These are phyloP conservation scores for Lucilia cuprina DNA, from an alignment of 1,140 invertebrate species.

Conservation along the genomic window DNA sequence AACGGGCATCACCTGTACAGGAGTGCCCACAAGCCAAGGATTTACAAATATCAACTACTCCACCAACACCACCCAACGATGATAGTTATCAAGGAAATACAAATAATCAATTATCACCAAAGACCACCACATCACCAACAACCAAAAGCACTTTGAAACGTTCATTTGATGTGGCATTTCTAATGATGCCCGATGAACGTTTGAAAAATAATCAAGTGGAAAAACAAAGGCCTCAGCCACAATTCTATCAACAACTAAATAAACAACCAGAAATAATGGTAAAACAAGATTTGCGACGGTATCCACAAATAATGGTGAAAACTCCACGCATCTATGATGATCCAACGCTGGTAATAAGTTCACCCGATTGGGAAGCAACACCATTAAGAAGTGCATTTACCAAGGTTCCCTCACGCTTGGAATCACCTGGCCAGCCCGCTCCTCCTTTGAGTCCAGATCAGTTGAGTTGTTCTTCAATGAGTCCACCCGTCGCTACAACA, in stretches of 20 bases:
- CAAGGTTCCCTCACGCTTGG: conserved; percentile 70
- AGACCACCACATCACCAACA: conserved; percentile 38
- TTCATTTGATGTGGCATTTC: conserved; percentile 86
- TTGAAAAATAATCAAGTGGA: conserved; percentile 72
- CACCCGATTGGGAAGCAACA: conserved; percentile 48
- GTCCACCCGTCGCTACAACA: conserved; percentile 70
- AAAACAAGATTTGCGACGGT: conserved; percentile 54
- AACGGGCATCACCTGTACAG: background rate
- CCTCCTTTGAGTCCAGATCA: conserved; percentile 79
- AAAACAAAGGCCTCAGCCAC: conserved; percentile 61
- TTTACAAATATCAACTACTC: conserved; percentile 50
- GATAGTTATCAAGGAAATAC: conserved; percentile 40
- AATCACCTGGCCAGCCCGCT: conserved; percentile 65
- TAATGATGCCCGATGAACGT: conserved; percentile 86
- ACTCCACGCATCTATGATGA: conserved; percentile 59
- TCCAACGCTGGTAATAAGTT: conserved; percentile 53
- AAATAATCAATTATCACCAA: conserved; percentile 45
- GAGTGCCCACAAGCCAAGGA: conserved; percentile 40
- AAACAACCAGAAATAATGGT: conserved; percentile 51
- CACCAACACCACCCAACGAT: conserved; percentile 31
- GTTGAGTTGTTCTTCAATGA: conserved; percentile 77
- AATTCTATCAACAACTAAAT: conserved; percentile 45
- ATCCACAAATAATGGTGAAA: conserved; percentile 52
- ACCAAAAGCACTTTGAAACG: conserved; percentile 67
- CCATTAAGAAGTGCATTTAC: conserved; percentile 78